A percentile compares a stretch with the other conserved stretches of the same genome.
These are phyloP conservation scores for Vireo altiloquus DNA, from an alignment of 2,113 vertebrate species.

Conservation along the genomic window DNA sequence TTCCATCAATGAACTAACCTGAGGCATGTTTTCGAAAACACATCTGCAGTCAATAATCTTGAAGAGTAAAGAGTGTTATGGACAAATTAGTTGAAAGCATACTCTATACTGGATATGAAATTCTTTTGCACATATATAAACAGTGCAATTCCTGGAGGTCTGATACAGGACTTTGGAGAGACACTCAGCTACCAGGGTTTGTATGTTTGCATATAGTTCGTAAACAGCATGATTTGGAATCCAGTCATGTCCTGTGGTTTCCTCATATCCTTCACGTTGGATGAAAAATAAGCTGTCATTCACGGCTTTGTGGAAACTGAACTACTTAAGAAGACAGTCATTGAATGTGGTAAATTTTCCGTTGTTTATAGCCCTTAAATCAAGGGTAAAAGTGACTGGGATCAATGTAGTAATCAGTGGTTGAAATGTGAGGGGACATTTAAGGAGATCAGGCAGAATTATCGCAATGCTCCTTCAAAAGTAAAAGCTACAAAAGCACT, in stretches of 20 bases:
- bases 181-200: background rate
- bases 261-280: background rate
- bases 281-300: slow-evolving; percentile 16
- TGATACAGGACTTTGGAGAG: background rate
- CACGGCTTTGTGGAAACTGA: background rate
- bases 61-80: background rate
- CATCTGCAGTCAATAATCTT: background rate
- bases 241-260: slow-evolving; percentile 26
- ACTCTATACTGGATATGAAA: background rate
- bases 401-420: background rate
- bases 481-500: background rate
- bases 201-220: background rate
- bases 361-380: background rate
- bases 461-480: background rate
- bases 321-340: background rate
- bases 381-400: background rate
- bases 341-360: background rate
- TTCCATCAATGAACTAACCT: background rate
- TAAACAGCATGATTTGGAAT: slow-evolving; percentile 24
- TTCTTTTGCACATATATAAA: background rate
- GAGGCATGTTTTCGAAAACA: background rate
- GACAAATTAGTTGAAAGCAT: background rate
- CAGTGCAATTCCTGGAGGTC: background rate
- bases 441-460: background rate
- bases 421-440: background rate